These are phyloP conservation scores for Ceratosolen fusciceps DNA, from an alignment of 1,140 invertebrate species.

Conservation along the genomic window DNA sequence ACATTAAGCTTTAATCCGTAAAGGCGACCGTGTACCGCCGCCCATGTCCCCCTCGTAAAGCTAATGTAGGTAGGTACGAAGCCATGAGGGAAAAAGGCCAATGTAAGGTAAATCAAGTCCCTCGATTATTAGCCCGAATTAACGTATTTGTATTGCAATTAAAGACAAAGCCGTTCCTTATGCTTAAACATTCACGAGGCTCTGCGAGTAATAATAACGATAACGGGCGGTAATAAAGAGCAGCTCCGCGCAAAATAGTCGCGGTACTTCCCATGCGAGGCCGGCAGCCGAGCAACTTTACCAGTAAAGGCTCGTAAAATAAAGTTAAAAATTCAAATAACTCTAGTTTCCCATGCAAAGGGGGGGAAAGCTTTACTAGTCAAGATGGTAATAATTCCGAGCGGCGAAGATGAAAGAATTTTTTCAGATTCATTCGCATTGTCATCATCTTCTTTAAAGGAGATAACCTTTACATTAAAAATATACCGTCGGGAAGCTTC, in stretches of 20 bases:
- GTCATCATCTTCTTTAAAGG: no score
- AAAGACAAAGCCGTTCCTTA: background rate
- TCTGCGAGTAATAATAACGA: background rate
- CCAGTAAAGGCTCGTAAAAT: slow-evolving; percentile 11
- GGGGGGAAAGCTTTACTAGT: background rate
- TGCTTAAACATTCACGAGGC: background rate
- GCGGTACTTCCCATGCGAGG: background rate
- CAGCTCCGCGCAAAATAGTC: background rate
- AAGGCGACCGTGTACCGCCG: no score
- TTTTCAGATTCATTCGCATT: no score
- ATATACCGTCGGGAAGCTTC: no score
- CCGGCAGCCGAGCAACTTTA: slow-evolving; percentile 2
- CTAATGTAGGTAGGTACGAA: no score
- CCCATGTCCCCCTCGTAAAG: no score
- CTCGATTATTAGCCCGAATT: no score
- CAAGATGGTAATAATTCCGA: slow-evolving; percentile 7
- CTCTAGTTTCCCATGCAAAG: background rate
- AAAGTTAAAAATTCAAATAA: slow-evolving; percentile 19
- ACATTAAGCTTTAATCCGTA: no score
- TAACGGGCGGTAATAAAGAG: background rate
- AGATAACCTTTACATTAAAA: no score
- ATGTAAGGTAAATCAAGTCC: no score
- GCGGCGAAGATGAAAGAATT: background rate
- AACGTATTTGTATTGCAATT: background rate
- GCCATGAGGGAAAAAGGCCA: no score